Evolutionary conservation across 2,888 invertebrate genomes (phyloP), one percentile per base, ranked within the genome.

Genomic region (Tachystola acroxantha): DNA sequence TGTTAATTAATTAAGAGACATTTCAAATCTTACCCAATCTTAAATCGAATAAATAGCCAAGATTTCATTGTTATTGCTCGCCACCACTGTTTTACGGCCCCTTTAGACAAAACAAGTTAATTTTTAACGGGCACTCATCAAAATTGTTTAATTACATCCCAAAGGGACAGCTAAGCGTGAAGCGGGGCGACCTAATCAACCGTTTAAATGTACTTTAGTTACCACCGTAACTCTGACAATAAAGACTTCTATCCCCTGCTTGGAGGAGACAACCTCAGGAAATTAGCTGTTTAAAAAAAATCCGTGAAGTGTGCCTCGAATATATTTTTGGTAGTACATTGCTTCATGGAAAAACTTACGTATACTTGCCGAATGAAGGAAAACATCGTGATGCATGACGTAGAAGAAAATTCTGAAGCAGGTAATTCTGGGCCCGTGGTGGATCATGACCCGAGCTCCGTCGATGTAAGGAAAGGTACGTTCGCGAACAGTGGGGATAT

Each of bases 111-210:
- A 68, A 64, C 67, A 67, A 69, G 63, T 73, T 69, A 70, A 76
- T 77, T 77, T 70, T 68, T 71, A 76, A 75, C 70, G 77, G 72
- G 67, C 43, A 47, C 61, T 64, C 74, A 64, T 76, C 69, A 77
- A 77, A 78, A 74, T 72, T 71, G 66, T 72, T 77, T 77, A 74
- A 79, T 74, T 78, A 67, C 74, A 59, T 73, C 71, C 70, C 74
- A 46, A 30, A 65, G 70, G 67, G 61, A 64, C 63, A 61, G 58
- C 67, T 69, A 63, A 70, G 59, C 65, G 64, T 60, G 63, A 58
- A 60, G 53, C 61, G 51, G 27, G n/a, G 50, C 46, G 48, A 57
- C 45, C 68, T 76, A 72, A 77, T 76, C 76, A 74, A 64, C 57
- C 63, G 64, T 66, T 67, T 6, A 16, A 16, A 16, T 16, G 16